Evolutionary conservation across 2,888 invertebrate genomes (phyloP), one percentile per base, ranked within the genome.

Genomic region (Lithodes maja): DNA sequence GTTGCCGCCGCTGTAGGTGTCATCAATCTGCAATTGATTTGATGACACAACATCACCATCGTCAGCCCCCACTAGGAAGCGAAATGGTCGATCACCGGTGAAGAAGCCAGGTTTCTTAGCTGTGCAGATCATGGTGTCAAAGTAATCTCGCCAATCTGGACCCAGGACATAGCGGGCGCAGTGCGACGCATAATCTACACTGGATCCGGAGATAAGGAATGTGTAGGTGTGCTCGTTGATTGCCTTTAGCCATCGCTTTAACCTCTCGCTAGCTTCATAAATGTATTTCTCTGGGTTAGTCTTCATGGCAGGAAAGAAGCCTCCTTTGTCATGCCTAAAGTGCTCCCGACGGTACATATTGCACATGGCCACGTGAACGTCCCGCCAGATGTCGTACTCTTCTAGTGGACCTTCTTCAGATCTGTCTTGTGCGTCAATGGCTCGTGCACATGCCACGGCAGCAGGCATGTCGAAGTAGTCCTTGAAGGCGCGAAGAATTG

Each of bases 41-140:
- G 80, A 15, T 5, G 91, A 85, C 12, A 92, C 90, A 53, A n/a
- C 84, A 7, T 86, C 89, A 33, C 84, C 92, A 52, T 91, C 91
- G 53, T 75, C 86, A 5, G 84, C 79, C 9, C 90, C 91, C 1
- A 86, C 86, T 1, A 88, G 54, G 15, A 12, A 61, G 55, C 83
- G 84, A 80, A 92, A 92, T 15, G 92, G 91, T n/a, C 84, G 80
- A 2, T 84, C 78, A 0, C 77, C 77, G 53, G 83, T 90, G 92
- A 97, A 97, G 93, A 97, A 97, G 0, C 95, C 96, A 0, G 97
- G 97, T 93, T 97, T 97, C 92, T 95, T 95, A 0, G 96, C 96
- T 93, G 94, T 96, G 92, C 95, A 96, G 0, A 97, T 93, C 2
- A 96, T 94, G 77, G 96, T 93, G 93, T 96, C 96, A 92, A 96